phyloP scores from a whole-genome alignment of 2,113 vertebrate genomes.

The Megatriorchis doriae region DNA sequence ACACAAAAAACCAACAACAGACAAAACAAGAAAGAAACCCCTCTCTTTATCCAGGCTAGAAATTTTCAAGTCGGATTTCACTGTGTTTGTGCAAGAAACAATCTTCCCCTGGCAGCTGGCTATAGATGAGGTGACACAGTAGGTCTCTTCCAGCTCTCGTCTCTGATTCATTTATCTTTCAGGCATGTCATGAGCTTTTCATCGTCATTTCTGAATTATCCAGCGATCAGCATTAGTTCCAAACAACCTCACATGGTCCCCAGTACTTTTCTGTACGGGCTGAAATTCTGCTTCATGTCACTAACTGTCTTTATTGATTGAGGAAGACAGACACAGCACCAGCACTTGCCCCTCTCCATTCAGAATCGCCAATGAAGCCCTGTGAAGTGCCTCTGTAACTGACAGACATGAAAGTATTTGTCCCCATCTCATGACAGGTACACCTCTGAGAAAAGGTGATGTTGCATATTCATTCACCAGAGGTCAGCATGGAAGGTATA shows the following conservation, averaged over 20 bases:
- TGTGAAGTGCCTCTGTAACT: not conserved
- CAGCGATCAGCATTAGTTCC: not conserved
- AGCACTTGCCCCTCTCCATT: not conserved
- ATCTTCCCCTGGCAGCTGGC: not conserved
- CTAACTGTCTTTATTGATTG: conserved; percentile 21
- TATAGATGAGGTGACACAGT: not conserved
- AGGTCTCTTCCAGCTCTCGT: not conserved
- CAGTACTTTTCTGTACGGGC: not conserved
- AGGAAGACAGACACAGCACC: not conserved
- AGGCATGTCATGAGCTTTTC: conserved; percentile 22
- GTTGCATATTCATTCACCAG: conserved; percentile 53
- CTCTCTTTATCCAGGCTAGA: not conserved
- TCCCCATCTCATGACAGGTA: conserved; percentile 35
- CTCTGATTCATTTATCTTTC: conserved; percentile 42
- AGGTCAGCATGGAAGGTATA: conserved; percentile 43
- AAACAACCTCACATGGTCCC: conserved; percentile 4
- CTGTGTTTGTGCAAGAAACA: not conserved
- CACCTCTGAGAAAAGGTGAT: not conserved
- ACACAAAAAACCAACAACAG: rapidly evolving
- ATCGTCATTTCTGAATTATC: conserved; percentile 42
- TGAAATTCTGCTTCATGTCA: conserved; percentile 40
- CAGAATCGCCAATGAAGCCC: not conserved
- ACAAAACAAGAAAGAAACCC: not conserved
- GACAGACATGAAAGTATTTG: conserved; percentile 25
- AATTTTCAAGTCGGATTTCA: not conserved